Evolutionary conservation across 2,797 vertebrate genomes (phyloP).

Genomic region (Artibeus lituratus): DNA sequence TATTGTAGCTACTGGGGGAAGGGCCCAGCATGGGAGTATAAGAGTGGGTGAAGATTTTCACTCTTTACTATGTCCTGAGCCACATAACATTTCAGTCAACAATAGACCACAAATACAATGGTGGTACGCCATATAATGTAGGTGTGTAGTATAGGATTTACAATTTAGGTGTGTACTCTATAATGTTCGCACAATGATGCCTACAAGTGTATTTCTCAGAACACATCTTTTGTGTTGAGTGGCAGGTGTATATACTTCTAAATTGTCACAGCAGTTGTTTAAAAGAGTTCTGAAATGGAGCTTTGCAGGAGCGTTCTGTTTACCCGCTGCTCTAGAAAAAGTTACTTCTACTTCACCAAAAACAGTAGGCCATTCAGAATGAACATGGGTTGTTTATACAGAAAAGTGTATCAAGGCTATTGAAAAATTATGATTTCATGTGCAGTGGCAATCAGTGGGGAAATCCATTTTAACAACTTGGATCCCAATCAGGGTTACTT

Average conservation of each 20-base stretch:
- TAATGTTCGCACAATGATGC: not conserved
- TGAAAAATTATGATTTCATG: not conserved
- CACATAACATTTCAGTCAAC: not conserved
- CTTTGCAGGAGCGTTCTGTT: not conserved
- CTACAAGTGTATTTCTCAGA: not conserved
- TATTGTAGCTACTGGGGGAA: not conserved
- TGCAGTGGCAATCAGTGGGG: not conserved
- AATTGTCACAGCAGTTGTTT: not conserved
- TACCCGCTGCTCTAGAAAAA: not conserved
- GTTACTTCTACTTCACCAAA: not conserved
- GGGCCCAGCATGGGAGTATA: not conserved
- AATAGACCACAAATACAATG: too few species aligned
- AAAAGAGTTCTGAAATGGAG: not conserved
- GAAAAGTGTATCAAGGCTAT: not conserved
- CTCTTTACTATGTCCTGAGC: not conserved
- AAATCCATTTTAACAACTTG: not conserved
- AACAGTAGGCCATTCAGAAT: not conserved
- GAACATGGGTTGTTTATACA: not conserved
- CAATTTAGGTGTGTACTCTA: not conserved
- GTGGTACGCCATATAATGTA: too few species aligned
- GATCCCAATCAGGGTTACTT: not conserved
- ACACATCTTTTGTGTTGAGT: not conserved
- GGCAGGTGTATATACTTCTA: not conserved
- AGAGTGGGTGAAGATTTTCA: not conserved
- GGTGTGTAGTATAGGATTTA: not conserved